phyloP scores from a whole-genome alignment of 2,888 invertebrate genomes.

The Ormia ochracea region DNA sequence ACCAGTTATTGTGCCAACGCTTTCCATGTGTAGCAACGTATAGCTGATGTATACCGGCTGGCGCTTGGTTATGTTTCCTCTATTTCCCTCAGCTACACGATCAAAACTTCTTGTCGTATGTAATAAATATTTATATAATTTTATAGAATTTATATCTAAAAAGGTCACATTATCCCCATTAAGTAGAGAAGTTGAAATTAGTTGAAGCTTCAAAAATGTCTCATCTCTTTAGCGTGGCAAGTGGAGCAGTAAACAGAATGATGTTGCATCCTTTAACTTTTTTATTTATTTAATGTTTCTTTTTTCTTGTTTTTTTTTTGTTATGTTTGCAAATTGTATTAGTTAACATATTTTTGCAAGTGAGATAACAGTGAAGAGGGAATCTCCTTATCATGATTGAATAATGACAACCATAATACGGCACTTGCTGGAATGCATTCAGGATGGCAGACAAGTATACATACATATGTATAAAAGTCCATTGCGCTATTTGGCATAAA shows the following conservation, averaged over 20 bases:
- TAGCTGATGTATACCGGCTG: neutral
- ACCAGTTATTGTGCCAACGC: neutral
- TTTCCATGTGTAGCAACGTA: neutral
- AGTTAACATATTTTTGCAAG: neutral
- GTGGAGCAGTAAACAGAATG: neutral
- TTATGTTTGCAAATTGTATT: neutral
- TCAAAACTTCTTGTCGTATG: neutral
- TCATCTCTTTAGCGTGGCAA: neutral
- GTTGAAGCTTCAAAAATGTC: slow-evolving; percentile 27
- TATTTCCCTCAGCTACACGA: neutral
- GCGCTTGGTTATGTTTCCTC: neutral
- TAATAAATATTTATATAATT: slow-evolving; percentile 60
- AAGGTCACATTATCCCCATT: slow-evolving; percentile 52
- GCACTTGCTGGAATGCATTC: slow-evolving; percentile 45
- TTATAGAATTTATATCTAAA: slow-evolving; percentile 45
- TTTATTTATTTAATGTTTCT: neutral
- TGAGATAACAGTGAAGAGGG: neutral
- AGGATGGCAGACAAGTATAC: slow-evolving; percentile 42
- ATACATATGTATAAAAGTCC: slow-evolving; percentile 45
- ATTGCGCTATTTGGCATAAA: slow-evolving; percentile 32
- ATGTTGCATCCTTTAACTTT: neutral
- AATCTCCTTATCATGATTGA: slow-evolving; percentile 30
- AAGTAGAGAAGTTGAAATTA: slow-evolving; percentile 40
- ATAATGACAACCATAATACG: slow-evolving; percentile 42
- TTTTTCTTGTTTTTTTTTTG: neutral